Evolutionary conservation across 2,113 vertebrate species (phyloP).

Genomic region (Anoura caudifer): DNA sequence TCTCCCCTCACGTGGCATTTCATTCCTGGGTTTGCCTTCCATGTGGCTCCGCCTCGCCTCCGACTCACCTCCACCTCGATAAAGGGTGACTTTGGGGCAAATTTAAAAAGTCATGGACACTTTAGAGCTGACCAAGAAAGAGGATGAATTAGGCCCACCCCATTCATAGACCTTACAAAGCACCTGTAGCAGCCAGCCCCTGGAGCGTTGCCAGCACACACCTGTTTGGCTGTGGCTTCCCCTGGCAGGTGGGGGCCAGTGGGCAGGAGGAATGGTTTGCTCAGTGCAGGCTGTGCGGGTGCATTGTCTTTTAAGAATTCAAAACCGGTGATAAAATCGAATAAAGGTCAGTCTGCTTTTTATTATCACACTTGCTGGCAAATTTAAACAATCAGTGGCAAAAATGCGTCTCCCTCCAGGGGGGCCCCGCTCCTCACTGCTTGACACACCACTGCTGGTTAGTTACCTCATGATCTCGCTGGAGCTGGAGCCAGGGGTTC

Average conservation of each 20-base stretch:
- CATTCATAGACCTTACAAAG: background rate
- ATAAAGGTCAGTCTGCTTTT: background rate
- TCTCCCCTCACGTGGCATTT: background rate
- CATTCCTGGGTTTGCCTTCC: background rate
- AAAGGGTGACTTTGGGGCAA: background rate
- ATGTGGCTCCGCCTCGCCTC: background rate
- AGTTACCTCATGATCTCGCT: background rate
- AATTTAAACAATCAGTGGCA: background rate
- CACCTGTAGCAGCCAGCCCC: background rate
- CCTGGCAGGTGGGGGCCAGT: background rate
- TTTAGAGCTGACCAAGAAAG: background rate
- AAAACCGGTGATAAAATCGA: background rate
- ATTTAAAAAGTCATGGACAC: background rate
- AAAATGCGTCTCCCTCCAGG: background rate
- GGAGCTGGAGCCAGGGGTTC: background rate
- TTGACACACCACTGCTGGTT: background rate
- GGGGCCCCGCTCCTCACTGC: background rate
- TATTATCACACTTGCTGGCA: background rate
- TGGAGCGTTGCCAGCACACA: background rate
- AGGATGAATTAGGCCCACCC: background rate
- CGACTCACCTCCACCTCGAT: background rate
- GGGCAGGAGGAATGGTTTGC: background rate
- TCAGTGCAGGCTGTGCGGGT: background rate
- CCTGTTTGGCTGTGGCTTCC: background rate
- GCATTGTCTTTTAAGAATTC: conserved; percentile 9